Conservation (phyloP, 1,140 invertebrate species). For the Pseudomyrmex cubaensis region DNA sequence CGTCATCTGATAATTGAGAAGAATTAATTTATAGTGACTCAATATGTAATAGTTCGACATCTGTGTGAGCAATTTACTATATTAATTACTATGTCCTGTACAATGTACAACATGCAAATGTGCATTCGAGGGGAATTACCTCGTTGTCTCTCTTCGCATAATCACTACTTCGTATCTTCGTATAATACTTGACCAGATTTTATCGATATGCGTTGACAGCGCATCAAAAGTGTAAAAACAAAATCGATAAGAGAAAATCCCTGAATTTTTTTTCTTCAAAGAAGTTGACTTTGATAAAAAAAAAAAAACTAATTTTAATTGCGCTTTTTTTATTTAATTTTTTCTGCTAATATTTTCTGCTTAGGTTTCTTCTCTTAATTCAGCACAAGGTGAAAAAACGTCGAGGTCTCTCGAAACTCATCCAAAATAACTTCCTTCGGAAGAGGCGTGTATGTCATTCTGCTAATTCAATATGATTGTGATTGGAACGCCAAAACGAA, state of each 20-base stretch:
- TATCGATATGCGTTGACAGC: neutral
- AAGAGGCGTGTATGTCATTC: conserved; percentile 4
- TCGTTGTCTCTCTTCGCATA: neutral
- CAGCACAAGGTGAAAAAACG: conserved; percentile 1
- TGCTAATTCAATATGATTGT: conserved; percentile 67
- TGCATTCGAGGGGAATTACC: conserved; percentile 18
- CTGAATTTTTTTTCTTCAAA: neutral
- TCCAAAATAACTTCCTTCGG: conserved; percentile 31
- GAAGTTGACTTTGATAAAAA: neutral
- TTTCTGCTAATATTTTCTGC: neutral
- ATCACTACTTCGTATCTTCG: conserved; percentile 20
- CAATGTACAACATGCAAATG: neutral
- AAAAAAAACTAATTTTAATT: neutral
- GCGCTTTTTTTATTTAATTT: neutral
- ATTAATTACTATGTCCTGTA: neutral
- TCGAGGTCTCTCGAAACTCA: neutral
- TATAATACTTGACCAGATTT: neutral
- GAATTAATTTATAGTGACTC: conserved; percentile 32
- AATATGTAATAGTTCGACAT: conserved; percentile 2
- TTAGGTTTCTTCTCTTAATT: neutral
- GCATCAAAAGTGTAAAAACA: neutral
- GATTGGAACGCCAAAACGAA: conserved; percentile 47
- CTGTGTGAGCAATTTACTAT: conserved; percentile 3
- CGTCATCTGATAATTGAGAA: conserved; percentile 10
- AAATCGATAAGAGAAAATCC: conserved; percentile 1